Evolutionary conservation across 2,113 vertebrate species (phyloP).

Genomic region (Grammomys dolichurus): DNA sequence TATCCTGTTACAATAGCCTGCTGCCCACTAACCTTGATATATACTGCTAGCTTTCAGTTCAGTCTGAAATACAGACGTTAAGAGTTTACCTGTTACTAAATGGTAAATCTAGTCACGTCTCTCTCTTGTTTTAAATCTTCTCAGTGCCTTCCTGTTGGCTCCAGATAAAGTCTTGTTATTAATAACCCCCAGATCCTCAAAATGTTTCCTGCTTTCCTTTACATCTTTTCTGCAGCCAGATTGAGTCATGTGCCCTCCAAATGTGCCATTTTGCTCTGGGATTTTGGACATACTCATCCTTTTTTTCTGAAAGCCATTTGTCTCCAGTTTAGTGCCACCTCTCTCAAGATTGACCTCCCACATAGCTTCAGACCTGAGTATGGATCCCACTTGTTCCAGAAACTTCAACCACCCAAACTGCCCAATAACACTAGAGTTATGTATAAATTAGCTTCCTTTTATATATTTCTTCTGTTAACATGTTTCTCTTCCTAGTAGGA

Average conservation of each 20-base stretch:
- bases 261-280: background rate
- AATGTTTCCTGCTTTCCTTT: background rate
- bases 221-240: background rate
- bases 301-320: background rate
- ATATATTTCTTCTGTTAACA: background rate
- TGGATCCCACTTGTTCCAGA: background rate
- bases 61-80: background rate
- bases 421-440: background rate
- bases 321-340: background rate
- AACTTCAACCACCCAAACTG: background rate
- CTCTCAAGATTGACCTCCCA: background rate
- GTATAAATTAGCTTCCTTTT: background rate
- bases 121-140: conserved; percentile 26
- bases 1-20: background rate
- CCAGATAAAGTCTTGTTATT: conserved; percentile 3
- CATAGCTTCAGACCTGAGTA: background rate
- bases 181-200: background rate
- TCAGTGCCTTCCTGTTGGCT: background rate
- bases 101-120: background rate
- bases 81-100: background rate
- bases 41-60: background rate
- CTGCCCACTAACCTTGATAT: background rate
- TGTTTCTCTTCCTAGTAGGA: background rate
- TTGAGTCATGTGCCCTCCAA: background rate
- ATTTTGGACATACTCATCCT: background rate